These are phyloP conservation scores for Cranoglanis bouderius DNA, from an alignment of 2,113 vertebrate species.

Conservation along the genomic window DNA sequence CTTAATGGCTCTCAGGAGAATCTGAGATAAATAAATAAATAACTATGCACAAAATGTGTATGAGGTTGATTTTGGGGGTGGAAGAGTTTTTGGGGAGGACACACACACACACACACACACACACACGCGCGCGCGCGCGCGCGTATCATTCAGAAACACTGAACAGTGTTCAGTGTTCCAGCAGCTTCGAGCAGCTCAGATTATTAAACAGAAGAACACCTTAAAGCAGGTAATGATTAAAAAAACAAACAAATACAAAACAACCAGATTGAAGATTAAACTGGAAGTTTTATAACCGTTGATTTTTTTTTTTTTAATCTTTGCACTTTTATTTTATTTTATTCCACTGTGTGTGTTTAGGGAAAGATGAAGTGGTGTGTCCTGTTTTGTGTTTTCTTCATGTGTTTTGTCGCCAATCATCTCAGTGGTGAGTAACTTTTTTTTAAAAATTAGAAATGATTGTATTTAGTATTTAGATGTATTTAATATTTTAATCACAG, in stretches of 20 bases:
- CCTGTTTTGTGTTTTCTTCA: slow-evolving; percentile 57
- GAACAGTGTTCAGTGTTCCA: slow-evolving; percentile 26
- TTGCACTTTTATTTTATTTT: slow-evolving; percentile 3
- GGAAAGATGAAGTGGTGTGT: slow-evolving; percentile 69
- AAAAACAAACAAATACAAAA: background rate
- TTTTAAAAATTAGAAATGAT: background rate
- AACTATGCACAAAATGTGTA: background rate
- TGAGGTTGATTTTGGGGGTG: slow-evolving; percentile 16
- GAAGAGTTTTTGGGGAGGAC: slow-evolving; percentile 41
- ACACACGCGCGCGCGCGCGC: background rate
- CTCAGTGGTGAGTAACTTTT: slow-evolving; percentile 65
- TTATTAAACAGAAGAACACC: background rate
- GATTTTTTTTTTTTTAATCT: background rate
- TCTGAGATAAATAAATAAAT: background rate
- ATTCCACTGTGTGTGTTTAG: slow-evolving; percentile 25
- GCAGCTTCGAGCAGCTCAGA: background rate
- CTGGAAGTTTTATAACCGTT: background rate
- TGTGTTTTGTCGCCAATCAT: slow-evolving; percentile 59
- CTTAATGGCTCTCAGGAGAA: background rate
- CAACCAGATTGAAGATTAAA: background rate
- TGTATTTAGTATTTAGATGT: background rate
- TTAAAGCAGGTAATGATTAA: slow-evolving; percentile 42
- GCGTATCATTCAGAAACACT: slow-evolving; percentile 1
- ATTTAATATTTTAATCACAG: background rate
- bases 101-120: background rate